phyloP scores from a whole-genome alignment of 2,797 vertebrate genomes.

The Synanceia verrucosa region DNA sequence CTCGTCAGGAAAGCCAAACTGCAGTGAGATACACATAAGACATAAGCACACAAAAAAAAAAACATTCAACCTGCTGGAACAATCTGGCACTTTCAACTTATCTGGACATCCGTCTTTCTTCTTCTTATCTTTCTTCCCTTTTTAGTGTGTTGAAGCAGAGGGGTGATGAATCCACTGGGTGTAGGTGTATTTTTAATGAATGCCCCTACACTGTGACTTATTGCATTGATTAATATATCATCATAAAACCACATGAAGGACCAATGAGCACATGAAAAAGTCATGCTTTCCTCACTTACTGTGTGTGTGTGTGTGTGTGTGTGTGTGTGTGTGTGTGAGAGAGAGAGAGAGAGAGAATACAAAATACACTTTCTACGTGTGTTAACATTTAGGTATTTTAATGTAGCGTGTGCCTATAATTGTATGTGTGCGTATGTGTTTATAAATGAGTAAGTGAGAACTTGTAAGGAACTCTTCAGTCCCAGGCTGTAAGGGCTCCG shows the following conservation, averaged over 20 bases:
- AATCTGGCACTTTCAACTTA: constrained; percentile 47
- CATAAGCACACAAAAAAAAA: no score
- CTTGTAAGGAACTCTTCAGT: constrained; percentile 43
- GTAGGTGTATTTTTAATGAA: constrained; percentile 71
- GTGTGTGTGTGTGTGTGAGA: constrained; percentile 48
- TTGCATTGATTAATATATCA: constrained; percentile 83
- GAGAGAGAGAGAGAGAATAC: constrained; percentile 66
- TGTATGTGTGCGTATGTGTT: constrained; percentile 38
- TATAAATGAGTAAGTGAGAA: constrained; percentile 45
- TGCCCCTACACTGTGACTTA: constrained; percentile 60
- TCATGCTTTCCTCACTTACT: constrained; percentile 37
- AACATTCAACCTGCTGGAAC: constrained; percentile 36
- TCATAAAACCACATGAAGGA: constrained; percentile 78
- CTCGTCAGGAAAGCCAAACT: constrained; percentile 2
- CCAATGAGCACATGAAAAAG: constrained; percentile 60
- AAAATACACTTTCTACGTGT: constrained; percentile 43
- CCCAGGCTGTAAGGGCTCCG: constrained; percentile 56
- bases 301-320: background rate
- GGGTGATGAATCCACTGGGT: constrained; percentile 56
- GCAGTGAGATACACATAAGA: constrained; percentile 4
- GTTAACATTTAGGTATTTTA: constrained; percentile 49
- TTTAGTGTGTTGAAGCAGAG: constrained; percentile 48
- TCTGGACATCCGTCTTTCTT: constrained; percentile 19
- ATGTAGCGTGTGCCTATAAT: constrained; percentile 20
- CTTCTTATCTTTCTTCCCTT: constrained; percentile 34